Evolutionary conservation across 2,113 vertebrate genomes (phyloP), one percentile per base, ranked within the genome.

Genomic region (Phalacrocorax brasilianus): DNA sequence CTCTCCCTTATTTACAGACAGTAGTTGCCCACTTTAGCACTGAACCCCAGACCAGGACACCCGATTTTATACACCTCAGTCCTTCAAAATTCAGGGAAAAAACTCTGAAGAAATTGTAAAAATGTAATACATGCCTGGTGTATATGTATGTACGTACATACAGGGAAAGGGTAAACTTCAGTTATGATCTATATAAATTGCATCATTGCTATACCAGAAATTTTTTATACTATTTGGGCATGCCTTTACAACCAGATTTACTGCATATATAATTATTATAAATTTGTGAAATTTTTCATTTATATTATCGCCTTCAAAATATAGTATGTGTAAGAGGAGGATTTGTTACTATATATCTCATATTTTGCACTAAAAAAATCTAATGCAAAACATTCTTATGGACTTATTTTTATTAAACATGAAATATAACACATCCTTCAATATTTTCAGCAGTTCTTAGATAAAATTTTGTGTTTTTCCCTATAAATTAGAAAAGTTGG

Each of bases 401-500:
- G 81, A 77, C 26, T 83, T 95, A 83, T 90, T 93, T 94, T 95
- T 95, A 92, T 96, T 97, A 94, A 90, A 91, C 53, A 82, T 58
- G 95, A 93, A 95, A 83, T 84, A 91, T 52, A 83, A 94, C 91
- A 96, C 68, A 93, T 74, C 65, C 80, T 95, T 88, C 61, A 93
- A 80, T 92, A 74, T 63, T 96, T 96, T 79, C 71, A 91, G 62
- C 68, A 68, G 75, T 8, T 77, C 21, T 84, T 85, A 76, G 55
- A 73, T 81, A 78, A 79, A 68, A 62, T 93, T 96, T 76, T 95
- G 8, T 50, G 72, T 70, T 97, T 94, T 95, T 61, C 59, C 65
- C 92, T 97, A 93, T 93, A 97, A 96, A 95, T 97, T 92, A 97
- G 90, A 94, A 90, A 96, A 93, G 18, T 72, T 40, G 52, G 44